Percentiles rank a stretch among this genome's conserved stretches.
Evolutionary conservation across 2,888 invertebrate species (phyloP).

Genomic region (Chorisops tibialis): DNA sequence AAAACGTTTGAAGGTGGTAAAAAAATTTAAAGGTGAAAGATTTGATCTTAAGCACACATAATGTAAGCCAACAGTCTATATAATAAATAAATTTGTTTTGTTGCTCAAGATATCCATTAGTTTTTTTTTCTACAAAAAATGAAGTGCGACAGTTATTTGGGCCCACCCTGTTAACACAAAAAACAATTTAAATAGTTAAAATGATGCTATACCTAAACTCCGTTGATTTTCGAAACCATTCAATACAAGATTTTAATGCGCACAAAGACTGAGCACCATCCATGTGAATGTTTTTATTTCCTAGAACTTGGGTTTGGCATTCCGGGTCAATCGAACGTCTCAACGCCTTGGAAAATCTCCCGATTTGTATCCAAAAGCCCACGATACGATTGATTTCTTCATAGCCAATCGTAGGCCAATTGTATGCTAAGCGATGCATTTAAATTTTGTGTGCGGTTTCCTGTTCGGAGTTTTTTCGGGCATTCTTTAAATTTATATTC

Average conservation of each 20-base stretch:
- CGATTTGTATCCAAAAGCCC: conserved; percentile 39
- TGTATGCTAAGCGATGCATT: conserved; percentile 89
- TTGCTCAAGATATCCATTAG: no score
- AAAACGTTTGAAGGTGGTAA: no score
- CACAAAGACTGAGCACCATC: not conserved
- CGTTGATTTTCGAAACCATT: not conserved
- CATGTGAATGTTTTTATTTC: not conserved
- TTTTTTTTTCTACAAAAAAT: no score
- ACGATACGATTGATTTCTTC: conserved; percentile 34
- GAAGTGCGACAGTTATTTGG: no score
- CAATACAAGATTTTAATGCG: not conserved
- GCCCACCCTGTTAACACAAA: no score
- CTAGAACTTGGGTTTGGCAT: conserved; percentile 61
- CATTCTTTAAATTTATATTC: not conserved
- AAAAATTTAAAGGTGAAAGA: no score
- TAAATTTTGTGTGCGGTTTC: conserved; percentile 60
- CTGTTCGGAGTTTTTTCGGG: conserved; percentile 47
- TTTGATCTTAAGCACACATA: no score
- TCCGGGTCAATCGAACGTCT: conserved; percentile 76
- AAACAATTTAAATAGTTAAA: not conserved
- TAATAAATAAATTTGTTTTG: no score
- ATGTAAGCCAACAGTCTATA: no score
- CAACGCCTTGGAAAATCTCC: conserved; percentile 60
- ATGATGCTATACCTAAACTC: not conserved
- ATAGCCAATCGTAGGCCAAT: conserved; percentile 72